Conservation (phyloP, 2,888 invertebrate genomes). For the Pristionchus exspectatus region DNA sequence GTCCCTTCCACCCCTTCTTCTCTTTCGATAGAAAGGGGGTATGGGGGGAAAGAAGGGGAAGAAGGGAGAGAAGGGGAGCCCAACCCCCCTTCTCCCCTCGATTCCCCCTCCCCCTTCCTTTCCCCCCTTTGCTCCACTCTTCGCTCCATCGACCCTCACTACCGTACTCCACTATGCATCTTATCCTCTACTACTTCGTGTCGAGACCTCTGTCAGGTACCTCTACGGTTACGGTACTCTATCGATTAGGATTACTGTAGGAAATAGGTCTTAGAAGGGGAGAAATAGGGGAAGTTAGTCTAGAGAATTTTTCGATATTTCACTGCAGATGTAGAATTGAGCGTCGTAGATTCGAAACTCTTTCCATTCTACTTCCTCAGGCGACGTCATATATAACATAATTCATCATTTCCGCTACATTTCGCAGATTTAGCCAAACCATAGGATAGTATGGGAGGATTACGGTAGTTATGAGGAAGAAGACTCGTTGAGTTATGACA, state of each 20-base stretch:
- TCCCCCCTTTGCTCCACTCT: slow-evolving; percentile 34
- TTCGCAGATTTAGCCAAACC: neutral
- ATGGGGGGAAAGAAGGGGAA: neutral
- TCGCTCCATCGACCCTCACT: slow-evolving; percentile 44
- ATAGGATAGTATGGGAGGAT: neutral
- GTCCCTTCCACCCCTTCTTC: slow-evolving; percentile 17
- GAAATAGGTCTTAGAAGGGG: neutral
- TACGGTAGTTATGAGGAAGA: slow-evolving; percentile 23
- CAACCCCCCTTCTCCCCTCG: slow-evolving; percentile 34
- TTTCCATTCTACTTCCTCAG: neutral
- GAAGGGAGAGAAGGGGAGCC: slow-evolving; percentile 41
- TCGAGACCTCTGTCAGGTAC: slow-evolving; percentile 16
- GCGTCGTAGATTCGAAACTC: neutral
- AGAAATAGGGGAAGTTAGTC: neutral
- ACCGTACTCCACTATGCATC: slow-evolving; percentile 22
- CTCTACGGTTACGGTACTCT: neutral
- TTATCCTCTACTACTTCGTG: neutral
- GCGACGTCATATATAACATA: neutral
- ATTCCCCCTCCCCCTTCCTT: slow-evolving; percentile 27
- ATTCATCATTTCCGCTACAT: neutral
- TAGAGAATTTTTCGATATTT: neutral
- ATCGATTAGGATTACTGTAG: neutral
- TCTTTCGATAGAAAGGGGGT: slow-evolving; percentile 25
- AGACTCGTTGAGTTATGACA: slow-evolving; percentile 15
- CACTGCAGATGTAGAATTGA: neutral